Evolutionary conservation across 2,888 invertebrate genomes (phyloP), one percentile per base, ranked within the genome.

Genomic region (Cephus spinipes): DNA sequence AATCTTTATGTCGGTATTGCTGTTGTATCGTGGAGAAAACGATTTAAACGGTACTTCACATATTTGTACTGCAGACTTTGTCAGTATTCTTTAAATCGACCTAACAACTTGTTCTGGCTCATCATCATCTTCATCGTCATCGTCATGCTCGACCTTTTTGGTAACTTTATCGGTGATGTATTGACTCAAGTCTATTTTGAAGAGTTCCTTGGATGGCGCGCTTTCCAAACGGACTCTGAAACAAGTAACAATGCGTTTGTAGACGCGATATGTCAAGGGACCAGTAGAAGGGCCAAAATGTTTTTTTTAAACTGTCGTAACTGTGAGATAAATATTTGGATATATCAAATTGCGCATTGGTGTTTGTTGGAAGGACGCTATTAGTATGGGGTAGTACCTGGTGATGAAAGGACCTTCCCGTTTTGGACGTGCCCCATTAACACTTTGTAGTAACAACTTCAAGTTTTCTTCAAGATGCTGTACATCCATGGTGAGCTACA

Each of bases 391-490:
- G 40, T 15, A 15, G 40, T 92, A 95, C 94, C 94, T 94, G 31
- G 94, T 94, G 79, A 97, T 95, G 86, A 97, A 97, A 30, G 92
- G 92, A 0, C 95, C 96, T 35, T 93, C 92, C 80, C 95, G 93
- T 86, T 94, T 96, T 0, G 97, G 96, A 80, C 94, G 94, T 76
- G 92, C 92, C 0, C 90, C 87, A 86, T 95, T 93, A 35, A 97
- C 89, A 88, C 96, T 95, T 82, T 94, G 92, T 11, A 97, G 84
- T 30, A 97, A 85, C 0, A 93, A 92, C 74, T 90, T 92, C 81
- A 97, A 93, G 89, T 98, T 98, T 80, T 95, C 95, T 85, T 95
- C 95, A 69, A 98, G 92, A 75, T 95, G 93, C 79, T 94, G 92
- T 0, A 91, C 87, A 12, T 95, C 94, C 97, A 97, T 97, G 83